Percentiles rank a stretch among this genome's conserved stretches.
phyloP scores from a whole-genome alignment of 2,113 vertebrate species.

The Rhinichthys klamathensis region DNA sequence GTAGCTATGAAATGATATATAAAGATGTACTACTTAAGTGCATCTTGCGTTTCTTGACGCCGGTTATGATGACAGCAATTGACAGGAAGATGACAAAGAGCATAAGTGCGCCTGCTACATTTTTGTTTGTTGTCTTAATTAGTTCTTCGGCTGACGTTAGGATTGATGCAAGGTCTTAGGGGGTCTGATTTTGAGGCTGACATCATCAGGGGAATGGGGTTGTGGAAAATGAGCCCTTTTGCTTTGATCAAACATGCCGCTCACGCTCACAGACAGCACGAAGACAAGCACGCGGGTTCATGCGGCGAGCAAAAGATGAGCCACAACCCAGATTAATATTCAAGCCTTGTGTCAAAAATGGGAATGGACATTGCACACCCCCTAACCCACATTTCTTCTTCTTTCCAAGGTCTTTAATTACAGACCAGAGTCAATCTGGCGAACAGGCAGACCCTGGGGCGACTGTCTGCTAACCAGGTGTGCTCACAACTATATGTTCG shows the following conservation, averaged over 20 bases:
- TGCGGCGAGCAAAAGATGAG: neutral
- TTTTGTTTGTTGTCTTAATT: slow-evolving; percentile 34
- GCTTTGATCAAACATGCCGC: neutral
- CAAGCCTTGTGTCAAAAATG: slow-evolving; percentile 24
- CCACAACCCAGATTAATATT: slow-evolving; percentile 7
- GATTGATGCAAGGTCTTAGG: neutral
- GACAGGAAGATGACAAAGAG: neutral
- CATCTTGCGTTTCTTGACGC: neutral
- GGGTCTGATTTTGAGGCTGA: slow-evolving; percentile 9
- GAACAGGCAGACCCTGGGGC: slow-evolving; percentile 71
- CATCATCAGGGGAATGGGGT: neutral
- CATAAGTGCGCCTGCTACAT: neutral
- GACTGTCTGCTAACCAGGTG: slow-evolving; percentile 76
- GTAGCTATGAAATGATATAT: no score
- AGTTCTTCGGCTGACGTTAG: neutral
- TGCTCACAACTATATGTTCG: slow-evolving; percentile 48
- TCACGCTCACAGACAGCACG: neutral
- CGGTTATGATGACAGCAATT: neutral
- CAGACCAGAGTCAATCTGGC: slow-evolving; percentile 72
- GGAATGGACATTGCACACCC: slow-evolving; percentile 54
- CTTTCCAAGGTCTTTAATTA: slow-evolving; percentile 73
- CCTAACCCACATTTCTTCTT: no score
- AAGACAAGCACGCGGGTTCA: slow-evolving; percentile 17
- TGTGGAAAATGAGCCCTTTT: neutral
- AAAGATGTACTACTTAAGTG: no score